These are phyloP conservation scores for Eilema depressum DNA, from an alignment of 2,888 invertebrate species.

Conservation along the genomic window DNA sequence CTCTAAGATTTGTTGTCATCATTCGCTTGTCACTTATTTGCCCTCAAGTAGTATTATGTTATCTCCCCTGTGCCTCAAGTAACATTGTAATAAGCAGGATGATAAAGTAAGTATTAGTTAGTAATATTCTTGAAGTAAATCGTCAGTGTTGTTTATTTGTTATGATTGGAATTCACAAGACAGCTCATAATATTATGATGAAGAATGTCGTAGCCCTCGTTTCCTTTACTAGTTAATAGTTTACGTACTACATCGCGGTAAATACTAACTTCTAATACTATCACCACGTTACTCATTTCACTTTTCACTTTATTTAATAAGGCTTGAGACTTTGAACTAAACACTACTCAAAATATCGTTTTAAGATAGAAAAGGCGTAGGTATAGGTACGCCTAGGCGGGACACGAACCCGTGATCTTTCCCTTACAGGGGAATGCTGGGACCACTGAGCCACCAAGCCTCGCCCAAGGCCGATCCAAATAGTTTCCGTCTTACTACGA, in stretches of 20 bases:
- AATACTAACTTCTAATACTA: conserved; percentile 1
- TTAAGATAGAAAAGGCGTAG: no score
- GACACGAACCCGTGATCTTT: no score
- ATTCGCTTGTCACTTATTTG: not conserved
- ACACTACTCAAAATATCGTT: no score
- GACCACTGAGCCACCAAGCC: no score
- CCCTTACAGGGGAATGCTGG: no score
- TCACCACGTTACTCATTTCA: not conserved
- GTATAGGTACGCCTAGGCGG: no score
- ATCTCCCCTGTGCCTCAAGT: no score
- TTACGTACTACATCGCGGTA: not conserved
- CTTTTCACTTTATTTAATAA: not conserved
- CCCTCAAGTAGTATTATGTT: no score
- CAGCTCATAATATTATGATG: conserved; percentile 16
- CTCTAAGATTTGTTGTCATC: no score
- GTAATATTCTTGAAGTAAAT: not conserved
- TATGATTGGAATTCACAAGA: conserved; percentile 11
- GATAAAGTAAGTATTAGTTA: not conserved
- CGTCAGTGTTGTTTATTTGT: conserved; percentile 13
- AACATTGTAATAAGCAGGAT: not conserved
- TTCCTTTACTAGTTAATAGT: not conserved
- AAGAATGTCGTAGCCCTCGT: conserved; percentile 7
- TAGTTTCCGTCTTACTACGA: no score
- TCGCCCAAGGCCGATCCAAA: no score
- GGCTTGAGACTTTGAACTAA: no score